A percentile compares a stretch with the other conserved stretches of the same genome.
These are phyloP conservation scores for Macroramphosus scolopax DNA, from an alignment of 2,797 vertebrate genomes.

Conservation along the genomic window DNA sequence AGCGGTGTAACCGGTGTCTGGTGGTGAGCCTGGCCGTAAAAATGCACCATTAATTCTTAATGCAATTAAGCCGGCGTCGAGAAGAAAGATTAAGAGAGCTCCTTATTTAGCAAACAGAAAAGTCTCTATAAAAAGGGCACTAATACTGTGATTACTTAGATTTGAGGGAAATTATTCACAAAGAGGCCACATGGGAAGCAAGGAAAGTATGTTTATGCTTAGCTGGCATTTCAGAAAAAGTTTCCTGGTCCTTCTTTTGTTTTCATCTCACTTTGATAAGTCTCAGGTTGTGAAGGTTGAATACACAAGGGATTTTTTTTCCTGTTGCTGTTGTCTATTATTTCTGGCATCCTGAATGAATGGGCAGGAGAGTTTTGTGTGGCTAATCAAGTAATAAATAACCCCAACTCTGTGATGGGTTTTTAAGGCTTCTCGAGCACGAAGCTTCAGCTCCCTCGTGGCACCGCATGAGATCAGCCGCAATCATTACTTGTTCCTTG, in stretches of 20 bases:
- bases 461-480: constrained; percentile 46
- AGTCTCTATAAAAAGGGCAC: constrained; percentile 83
- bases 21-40: constrained; percentile 86
- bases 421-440: constrained; percentile 40
- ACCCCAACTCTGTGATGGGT: constrained; percentile 26
- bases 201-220: constrained; percentile 46
- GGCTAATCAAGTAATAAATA: constrained; percentile 54
- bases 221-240: constrained; percentile 50
- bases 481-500: constrained; percentile 61
- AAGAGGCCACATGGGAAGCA: constrained; percentile 51
- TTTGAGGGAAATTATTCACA: constrained; percentile 65
- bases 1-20: constrained; percentile 88
- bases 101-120: constrained; percentile 88
- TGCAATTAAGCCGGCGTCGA: constrained; percentile 90
- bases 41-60: constrained; percentile 93
- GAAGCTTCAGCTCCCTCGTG: constrained; percentile 46
- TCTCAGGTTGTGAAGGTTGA: constrained; percentile 33
- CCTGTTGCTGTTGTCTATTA: constrained; percentile 19
- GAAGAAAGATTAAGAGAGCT: constrained; percentile 91
- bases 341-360: constrained; percentile 13
- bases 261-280: constrained; percentile 38
- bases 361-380: constrained; percentile 15
- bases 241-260: constrained; percentile 35
- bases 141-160: constrained; percentile 87
- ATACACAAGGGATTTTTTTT: constrained; percentile 4